phyloP scores from a whole-genome alignment of 2,797 vertebrate genomes.

The Emydoidea blandingii region DNA sequence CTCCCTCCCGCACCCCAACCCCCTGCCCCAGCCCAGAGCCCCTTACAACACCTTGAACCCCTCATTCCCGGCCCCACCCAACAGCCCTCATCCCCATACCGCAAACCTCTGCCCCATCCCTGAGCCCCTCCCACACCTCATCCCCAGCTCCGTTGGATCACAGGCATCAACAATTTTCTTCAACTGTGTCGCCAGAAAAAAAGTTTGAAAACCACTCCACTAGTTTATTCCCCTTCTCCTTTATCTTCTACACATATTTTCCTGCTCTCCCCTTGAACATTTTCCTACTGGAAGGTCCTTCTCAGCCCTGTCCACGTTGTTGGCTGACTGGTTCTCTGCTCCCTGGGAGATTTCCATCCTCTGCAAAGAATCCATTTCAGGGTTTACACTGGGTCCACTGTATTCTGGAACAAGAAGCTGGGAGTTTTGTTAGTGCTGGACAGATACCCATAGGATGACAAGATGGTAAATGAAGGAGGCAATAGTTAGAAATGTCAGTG shows the following conservation, averaged over 20 bases:
- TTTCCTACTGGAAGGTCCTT: slow-evolving; percentile 11
- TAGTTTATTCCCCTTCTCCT: slow-evolving; percentile 41
- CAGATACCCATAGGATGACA: background rate
- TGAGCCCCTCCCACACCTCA: too few relatives aligned
- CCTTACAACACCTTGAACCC: too few relatives aligned
- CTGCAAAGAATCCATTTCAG: background rate
- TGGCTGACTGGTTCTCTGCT: slow-evolving; percentile 2
- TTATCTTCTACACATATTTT: slow-evolving; percentile 12
- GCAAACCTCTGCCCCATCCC: too few relatives aligned
- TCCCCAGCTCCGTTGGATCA: too few relatives aligned
- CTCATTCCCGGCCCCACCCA: too few relatives aligned
- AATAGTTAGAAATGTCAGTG: background rate
- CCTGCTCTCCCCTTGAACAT: slow-evolving; percentile 28
- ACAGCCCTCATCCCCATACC: too few relatives aligned
- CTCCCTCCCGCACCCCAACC: too few relatives aligned
- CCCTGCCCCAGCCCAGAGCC: too few relatives aligned
- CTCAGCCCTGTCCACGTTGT: slow-evolving; percentile 2
- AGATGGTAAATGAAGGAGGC: background rate
- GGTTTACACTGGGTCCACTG: too few relatives aligned
- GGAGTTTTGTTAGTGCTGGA: background rate
- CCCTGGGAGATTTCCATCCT: background rate
- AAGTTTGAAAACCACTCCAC: too few relatives aligned
- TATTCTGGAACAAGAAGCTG: background rate
- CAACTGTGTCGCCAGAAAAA: too few relatives aligned
- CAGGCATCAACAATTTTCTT: too few relatives aligned